Evolutionary conservation across 2,113 vertebrate species (phyloP), one percentile per base, ranked within the genome.

Genomic region (Hemicordylus capensis): DNA sequence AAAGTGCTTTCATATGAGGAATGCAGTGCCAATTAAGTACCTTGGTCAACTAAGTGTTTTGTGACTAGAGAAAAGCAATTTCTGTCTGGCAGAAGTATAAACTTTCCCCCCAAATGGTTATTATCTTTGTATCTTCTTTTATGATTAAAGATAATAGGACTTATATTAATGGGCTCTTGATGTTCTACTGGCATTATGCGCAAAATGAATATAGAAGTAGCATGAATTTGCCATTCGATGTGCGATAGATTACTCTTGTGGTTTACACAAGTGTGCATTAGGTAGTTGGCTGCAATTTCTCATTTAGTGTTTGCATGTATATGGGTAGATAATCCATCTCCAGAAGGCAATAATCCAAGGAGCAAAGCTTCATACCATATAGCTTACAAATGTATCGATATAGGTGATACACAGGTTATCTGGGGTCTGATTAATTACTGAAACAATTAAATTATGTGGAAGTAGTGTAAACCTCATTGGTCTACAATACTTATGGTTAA

Each of bases 31-130:
- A 79, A 61, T 85, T 85, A 61, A 48, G 66, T 69, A 61, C 44
- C 54, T 79, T 51, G 76, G 56, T 85, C 66, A 85, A 85, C 56
- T 73, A 85, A 80, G 24, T 80, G 67, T n/a, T 85, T 85, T 34
- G 24, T 51, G 84, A 61, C 58, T 73, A 56, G 69, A 48, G 67
- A 72, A 85, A 79, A 73, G n/a, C 54, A 80, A 73, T 85, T 85
- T 77, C n/a, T 79, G 58, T 31, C 42, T 73, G 76, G 76, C 67
- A 73, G n/a, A 63, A 39, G 24, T 63, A 24, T 78, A 61, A 58
- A 61, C 37, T 78, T 61, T 78, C 28, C 46, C 69, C n/a, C 64
- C 42, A 63, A 72, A 85, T 59, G 6, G 54, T 73, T 61, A 80
- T 85, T 79, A 80, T 73, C 22, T 26, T n/a, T 31, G 24, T 63